Evolutionary conservation across 2,888 invertebrate genomes (phyloP).

Genomic region (Seladonia tumulorum): DNA sequence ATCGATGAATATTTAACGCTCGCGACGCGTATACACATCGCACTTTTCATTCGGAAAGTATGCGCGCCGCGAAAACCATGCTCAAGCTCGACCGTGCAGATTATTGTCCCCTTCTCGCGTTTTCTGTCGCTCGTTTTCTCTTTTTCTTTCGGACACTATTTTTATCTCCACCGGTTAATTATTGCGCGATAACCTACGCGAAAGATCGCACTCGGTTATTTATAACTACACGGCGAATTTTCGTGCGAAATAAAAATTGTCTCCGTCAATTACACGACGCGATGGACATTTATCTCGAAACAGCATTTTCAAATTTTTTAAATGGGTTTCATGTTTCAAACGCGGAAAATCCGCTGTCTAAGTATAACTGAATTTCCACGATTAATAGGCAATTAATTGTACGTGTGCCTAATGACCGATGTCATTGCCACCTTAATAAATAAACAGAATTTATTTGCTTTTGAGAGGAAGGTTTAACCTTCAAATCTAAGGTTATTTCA

Average conservation of each 20-base stretch:
- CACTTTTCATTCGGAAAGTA: constrained; percentile 1
- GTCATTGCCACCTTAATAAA: too few relatives aligned
- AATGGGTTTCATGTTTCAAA: not conserved
- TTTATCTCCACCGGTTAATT: constrained; percentile 22
- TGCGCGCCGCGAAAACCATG: not conserved
- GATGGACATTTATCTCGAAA: not conserved
- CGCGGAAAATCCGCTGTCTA: too few relatives aligned
- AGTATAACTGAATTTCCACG: too few relatives aligned
- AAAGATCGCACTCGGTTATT: constrained; percentile 24
- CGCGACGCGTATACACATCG: constrained; percentile 17
- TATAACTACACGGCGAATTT: constrained; percentile 15
- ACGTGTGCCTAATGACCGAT: too few relatives aligned
- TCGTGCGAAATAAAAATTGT: not conserved
- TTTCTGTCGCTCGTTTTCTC: not conserved
- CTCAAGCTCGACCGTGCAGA: not conserved
- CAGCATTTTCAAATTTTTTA: not conserved
- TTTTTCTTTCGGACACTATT: constrained; percentile 22
- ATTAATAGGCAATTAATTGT: too few relatives aligned
- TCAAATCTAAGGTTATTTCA: too few relatives aligned
- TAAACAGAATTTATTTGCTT: too few relatives aligned
- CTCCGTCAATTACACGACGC: not conserved
- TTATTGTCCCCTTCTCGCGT: not conserved
- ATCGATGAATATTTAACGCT: constrained; percentile 59
- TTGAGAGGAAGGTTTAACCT: too few relatives aligned
- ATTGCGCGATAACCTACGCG: constrained; percentile 28